Conservation (phyloP, 2,888 invertebrate genomes). For the Apoderus coryli region DNA sequence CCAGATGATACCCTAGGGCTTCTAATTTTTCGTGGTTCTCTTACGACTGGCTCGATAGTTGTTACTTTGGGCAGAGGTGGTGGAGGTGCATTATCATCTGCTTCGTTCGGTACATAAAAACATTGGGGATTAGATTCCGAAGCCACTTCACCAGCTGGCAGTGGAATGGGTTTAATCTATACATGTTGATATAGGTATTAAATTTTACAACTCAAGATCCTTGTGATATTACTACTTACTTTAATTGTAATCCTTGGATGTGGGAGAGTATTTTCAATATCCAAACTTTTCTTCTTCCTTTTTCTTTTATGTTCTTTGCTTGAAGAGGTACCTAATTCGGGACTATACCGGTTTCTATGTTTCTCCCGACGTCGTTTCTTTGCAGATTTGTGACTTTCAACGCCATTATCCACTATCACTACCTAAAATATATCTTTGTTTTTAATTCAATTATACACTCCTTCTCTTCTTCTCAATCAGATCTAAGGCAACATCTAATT, state of each 20-base stretch:
- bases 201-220: no score
- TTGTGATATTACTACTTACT: no score
- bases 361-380: conserved; percentile 62
- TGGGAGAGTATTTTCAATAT: conserved; percentile 42
- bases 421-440: no score
- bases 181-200: no score
- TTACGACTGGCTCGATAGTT: background rate
- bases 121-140: conserved; percentile 56
- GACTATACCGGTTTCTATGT: conserved; percentile 52
- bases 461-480: no score
- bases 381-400: conserved; percentile 37
- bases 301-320: conserved; percentile 68
- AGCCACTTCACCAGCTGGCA: conserved; percentile 56
- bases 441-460: no score
- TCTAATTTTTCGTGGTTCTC: background rate
- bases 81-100: conserved; percentile 37
- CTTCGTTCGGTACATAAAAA: conserved; percentile 60
- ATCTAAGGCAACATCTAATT: no score
- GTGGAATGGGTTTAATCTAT: conserved; percentile 62
- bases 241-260: conserved; percentile 72
- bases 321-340: conserved; percentile 48
- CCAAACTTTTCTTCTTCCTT: conserved; percentile 64
- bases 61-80: conserved; percentile 12
- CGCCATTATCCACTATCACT: no score
- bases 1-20: background rate